Evolutionary conservation across 2,888 invertebrate genomes (phyloP).

Genomic region (Oxyscelio sp.): DNA sequence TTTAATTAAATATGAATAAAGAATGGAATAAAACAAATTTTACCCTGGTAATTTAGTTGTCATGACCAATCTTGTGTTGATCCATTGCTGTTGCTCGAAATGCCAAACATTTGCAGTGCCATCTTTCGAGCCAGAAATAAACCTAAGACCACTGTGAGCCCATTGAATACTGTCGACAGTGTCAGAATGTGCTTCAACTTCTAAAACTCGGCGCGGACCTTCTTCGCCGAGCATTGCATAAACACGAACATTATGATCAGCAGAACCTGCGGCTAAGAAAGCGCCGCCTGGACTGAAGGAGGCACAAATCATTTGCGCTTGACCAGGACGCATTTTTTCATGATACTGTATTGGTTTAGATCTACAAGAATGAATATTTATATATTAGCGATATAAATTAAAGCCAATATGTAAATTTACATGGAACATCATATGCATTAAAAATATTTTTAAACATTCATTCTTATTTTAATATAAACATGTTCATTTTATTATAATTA

Average conservation of each 20-base stretch:
- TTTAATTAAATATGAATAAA: too few species aligned
- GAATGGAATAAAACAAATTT: slow-evolving; percentile 45
- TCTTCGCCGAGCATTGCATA: slow-evolving; percentile 94
- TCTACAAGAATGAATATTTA: slow-evolving; percentile 85
- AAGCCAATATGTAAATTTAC: too few species aligned
- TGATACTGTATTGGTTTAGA: slow-evolving; percentile 97
- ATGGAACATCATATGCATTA: too few species aligned
- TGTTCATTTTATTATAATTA: too few species aligned
- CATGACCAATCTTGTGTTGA: slow-evolving; percentile 93
- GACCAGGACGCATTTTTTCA: slow-evolving; percentile 97
- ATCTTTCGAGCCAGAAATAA: slow-evolving; percentile 98
- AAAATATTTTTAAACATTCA: too few species aligned
- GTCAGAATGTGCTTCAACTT: slow-evolving; percentile 92
- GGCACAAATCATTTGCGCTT: slow-evolving; percentile 98
- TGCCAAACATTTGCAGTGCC: slow-evolving; percentile 98
- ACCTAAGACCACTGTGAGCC: slow-evolving; percentile 95
- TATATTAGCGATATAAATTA: too few species aligned
- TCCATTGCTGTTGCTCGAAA: slow-evolving; percentile 97
- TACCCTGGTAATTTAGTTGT: slow-evolving; percentile 90
- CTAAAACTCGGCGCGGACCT: slow-evolving; percentile 92
- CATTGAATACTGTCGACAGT: slow-evolving; percentile 98
- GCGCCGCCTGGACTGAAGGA: slow-evolving; percentile 96
- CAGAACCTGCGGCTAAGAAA: slow-evolving; percentile 97
- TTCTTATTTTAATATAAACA: too few species aligned
- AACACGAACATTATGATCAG: slow-evolving; percentile 97